phyloP scores from a whole-genome alignment of 2,113 vertebrate species.

The Riparia riparia region DNA sequence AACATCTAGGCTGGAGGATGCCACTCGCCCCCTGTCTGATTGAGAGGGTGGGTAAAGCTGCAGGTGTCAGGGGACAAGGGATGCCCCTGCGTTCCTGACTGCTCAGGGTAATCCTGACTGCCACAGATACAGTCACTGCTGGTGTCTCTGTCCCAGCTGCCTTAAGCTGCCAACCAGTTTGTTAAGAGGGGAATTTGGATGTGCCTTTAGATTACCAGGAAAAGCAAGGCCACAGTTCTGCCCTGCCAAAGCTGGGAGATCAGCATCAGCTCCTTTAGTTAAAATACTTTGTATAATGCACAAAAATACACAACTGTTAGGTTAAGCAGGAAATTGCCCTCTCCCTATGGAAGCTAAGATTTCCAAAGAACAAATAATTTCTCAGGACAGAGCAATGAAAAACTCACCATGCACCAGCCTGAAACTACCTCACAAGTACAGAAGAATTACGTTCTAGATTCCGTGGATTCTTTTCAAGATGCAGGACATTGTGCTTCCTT shows the following conservation, averaged over 20 bases:
- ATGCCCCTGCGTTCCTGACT: not conserved
- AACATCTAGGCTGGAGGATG: not conserved
- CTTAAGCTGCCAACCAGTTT: not conserved
- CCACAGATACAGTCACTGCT: not conserved
- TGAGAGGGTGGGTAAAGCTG: not conserved
- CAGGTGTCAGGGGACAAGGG: not conserved
- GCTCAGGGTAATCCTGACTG: not conserved
- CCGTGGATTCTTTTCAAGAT: not conserved
- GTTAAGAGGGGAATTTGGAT: not conserved
- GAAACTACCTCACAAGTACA: not conserved
- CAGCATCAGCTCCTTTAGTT: not conserved
- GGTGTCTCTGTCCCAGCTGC: not conserved
- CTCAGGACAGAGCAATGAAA: not conserved
- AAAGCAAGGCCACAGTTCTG: not conserved
- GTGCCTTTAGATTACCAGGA: not conserved
- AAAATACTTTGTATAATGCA: not conserved
- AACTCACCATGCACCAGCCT: not conserved
- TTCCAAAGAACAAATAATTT: not conserved
- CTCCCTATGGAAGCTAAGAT: not conserved
- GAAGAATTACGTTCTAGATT: not conserved
- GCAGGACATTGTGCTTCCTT: not conserved
- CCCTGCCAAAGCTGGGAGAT: not conserved
- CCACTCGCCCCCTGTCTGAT: not conserved
- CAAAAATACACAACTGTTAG: not conserved
- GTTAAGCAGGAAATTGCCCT: not conserved